Conservation (phyloP, 2,888 invertebrate genomes). For the Pandemis corylana region DNA sequence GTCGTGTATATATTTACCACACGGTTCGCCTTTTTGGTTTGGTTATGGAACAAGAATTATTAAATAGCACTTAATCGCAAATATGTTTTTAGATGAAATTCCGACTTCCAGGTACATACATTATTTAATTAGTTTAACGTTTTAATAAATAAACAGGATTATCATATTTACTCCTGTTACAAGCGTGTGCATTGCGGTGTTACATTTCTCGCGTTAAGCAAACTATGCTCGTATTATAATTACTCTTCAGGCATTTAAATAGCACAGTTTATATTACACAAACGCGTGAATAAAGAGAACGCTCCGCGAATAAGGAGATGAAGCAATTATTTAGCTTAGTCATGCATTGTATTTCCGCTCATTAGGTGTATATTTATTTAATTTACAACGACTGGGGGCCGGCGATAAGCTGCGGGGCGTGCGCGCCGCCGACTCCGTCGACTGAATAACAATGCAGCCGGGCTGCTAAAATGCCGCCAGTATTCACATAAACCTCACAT, state of each 20-base stretch:
- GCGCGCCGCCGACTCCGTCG: constrained; percentile 73
- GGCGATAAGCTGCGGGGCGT: constrained; percentile 82
- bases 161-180: background rate
- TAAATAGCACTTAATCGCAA: too few species aligned
- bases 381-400: constrained; percentile 82
- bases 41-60: too few species aligned
- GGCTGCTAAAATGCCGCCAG: constrained; percentile 71
- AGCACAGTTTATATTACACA: constrained; percentile 36
- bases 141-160: constrained; percentile 1
- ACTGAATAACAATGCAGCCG: constrained; percentile 82
- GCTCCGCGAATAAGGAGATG: constrained; percentile 62
- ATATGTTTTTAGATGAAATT: too few species aligned
- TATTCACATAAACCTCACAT: constrained; percentile 33
- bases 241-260: constrained; percentile 28
- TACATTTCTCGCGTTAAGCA: constrained; percentile 11
- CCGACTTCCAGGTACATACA: too few species aligned
- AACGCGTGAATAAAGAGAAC: constrained; percentile 49
- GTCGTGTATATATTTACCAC: background rate
- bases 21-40: background rate
- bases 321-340: constrained; percentile 81
- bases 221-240: constrained; percentile 34
- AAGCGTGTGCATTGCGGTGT: constrained; percentile 15
- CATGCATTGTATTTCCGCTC: constrained; percentile 83
- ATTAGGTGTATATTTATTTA: constrained; percentile 85
- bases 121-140: background rate